Evolutionary conservation across 2,113 vertebrate species (phyloP), one percentile per base, ranked within the genome.

Genomic region (Pavo muticus): DNA sequence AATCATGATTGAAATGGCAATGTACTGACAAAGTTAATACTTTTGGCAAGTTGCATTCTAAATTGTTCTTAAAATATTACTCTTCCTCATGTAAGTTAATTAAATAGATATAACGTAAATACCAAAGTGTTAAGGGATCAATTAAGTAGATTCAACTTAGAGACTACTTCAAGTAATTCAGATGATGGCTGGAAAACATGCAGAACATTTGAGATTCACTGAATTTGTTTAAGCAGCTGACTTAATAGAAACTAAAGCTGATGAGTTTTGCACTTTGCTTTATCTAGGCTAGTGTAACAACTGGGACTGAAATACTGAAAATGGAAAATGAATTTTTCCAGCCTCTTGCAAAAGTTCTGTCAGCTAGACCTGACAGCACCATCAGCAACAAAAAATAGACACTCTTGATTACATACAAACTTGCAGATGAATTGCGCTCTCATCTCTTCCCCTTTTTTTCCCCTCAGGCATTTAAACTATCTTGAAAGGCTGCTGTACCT

Each of bases 111-210:
- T 35, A 9, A 35, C 23, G 20, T 40, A 64, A 64, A 40, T 40
- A 29, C 16, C 8, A 18, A 40, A 40, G 61, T 40, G 37, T 64
- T 64, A 40, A 86, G 76, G 70, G 39, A 68, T 47, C 91, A 79
- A 32, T 93, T 81, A 78, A 82, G 67, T 95, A 84, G 83, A 67
- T 16, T 37, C 84, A 96, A 87, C 19, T 88, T 54, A 90, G 93
- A 91, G 81, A 29, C 61, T 92, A 60, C 84, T 97, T 86, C 87
- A 91, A 94, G 87, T 92, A 84, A 95, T 96, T 96, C 89, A 94
- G 82, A 69, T 21, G 40, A 81, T 82, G 78, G 71, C 44, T 94
- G 79, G 75, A 96, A 84, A 56, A 84, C 54, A 61, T 42, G 57
- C 40, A 87, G 92, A 87, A 85, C 29, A 48, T 96, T 76, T 25